Evolutionary conservation across 2,113 vertebrate species (phyloP).

Genomic region (Ammodramus savannarum): DNA sequence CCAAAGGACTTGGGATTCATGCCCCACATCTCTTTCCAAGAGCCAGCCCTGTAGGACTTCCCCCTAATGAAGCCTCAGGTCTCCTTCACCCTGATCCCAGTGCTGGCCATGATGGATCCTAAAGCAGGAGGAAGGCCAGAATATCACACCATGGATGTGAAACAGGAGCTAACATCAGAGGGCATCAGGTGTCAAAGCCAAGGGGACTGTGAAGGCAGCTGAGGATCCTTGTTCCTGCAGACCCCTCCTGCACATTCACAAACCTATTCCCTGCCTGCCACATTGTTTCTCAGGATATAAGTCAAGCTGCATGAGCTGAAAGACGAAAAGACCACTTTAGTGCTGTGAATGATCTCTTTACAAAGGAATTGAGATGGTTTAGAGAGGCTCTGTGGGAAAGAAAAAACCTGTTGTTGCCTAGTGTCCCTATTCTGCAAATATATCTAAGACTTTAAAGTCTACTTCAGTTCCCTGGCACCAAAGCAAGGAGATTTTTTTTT

Average conservation of each 20-base stretch:
- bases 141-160: background rate
- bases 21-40: background rate
- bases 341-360: background rate
- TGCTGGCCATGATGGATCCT: background rate
- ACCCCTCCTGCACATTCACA: background rate
- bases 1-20: background rate
- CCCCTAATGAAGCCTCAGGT: background rate
- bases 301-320: background rate
- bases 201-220: background rate
- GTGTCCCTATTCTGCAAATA: background rate
- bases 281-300: rapidly evolving
- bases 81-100: background rate
- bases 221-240: rapidly evolving
- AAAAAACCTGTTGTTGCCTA: background rate
- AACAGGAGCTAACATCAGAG: background rate
- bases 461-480: background rate
- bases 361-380: rapidly evolving
- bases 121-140: background rate
- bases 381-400: background rate
- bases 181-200: background rate
- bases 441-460: background rate
- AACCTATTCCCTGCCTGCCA: background rate
- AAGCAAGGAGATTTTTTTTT: background rate
- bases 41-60: background rate
- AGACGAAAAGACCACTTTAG: background rate